Percentiles rank a stretch among this genome's conserved stretches.
These are phyloP conservation scores for Xiphophorus maculatus DNA, from an alignment of 2,113 vertebrate species.

Conservation along the genomic window DNA sequence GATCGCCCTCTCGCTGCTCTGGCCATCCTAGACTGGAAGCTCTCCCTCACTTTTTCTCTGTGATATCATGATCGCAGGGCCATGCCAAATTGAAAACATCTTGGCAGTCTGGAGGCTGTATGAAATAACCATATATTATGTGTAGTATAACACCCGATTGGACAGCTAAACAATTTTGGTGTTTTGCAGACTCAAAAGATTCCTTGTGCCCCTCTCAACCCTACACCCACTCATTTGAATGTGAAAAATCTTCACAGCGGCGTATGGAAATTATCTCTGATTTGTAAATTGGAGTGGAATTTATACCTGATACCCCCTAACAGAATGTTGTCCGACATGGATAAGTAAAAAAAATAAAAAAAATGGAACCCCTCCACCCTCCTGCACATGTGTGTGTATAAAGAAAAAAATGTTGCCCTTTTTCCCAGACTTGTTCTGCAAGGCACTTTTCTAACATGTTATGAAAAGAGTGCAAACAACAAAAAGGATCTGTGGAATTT, in stretches of 20 bases:
- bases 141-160: slow-evolving; percentile 82
- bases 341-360: slow-evolving; percentile 51
- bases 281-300: slow-evolving; percentile 70
- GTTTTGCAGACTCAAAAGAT: slow-evolving; percentile 77
- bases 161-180: slow-evolving; percentile 81
- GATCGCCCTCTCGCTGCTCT: slow-evolving; percentile 79
- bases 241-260: slow-evolving; percentile 68
- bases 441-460: slow-evolving; percentile 44
- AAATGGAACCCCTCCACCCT: slow-evolving; percentile 23
- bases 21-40: slow-evolving; percentile 81
- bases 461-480: slow-evolving; percentile 45
- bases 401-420: slow-evolving; percentile 65
- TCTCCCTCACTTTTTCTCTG: slow-evolving; percentile 64
- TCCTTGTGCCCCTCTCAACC: slow-evolving; percentile 48
- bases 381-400: slow-evolving; percentile 63
- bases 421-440: slow-evolving; percentile 55
- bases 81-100: slow-evolving; percentile 88
- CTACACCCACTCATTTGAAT: slow-evolving; percentile 63
- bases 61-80: slow-evolving; percentile 86
- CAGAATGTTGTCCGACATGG: slow-evolving; percentile 54
- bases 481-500: slow-evolving; percentile 66
- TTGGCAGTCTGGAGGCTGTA: slow-evolving; percentile 83
- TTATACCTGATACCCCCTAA: slow-evolving; percentile 52
- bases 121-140: slow-evolving; percentile 85
- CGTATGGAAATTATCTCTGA: slow-evolving; percentile 71